Conservation (phyloP, 2,797 vertebrate genomes). For the Zenarchopterus dispar region DNA sequence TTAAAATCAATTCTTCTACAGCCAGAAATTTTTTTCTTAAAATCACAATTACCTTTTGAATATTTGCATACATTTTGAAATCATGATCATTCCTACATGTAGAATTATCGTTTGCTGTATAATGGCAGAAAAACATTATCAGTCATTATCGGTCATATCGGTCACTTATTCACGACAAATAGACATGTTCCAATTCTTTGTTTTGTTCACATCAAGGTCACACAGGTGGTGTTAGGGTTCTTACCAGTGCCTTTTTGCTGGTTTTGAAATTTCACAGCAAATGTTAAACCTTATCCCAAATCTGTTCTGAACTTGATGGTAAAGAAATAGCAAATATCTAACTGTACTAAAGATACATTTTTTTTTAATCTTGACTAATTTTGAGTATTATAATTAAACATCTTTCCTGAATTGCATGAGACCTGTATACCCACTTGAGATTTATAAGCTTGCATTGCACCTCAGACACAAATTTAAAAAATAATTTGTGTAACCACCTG, state of each 20-base stretch:
- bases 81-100: neutral
- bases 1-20: no score
- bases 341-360: slow-evolving; percentile 35
- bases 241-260: slow-evolving; percentile 58
- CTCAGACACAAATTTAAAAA: slow-evolving; percentile 41
- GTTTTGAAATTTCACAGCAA: slow-evolving; percentile 49
- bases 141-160: neutral
- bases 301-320: slow-evolving; percentile 43
- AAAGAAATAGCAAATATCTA: slow-evolving; percentile 59
- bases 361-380: slow-evolving; percentile 51
- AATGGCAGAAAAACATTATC: neutral
- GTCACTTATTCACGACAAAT: neutral
- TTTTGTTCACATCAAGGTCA: slow-evolving; percentile 15
- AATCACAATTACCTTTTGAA: no score
- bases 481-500: slow-evolving; percentile 66
- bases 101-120: no score
- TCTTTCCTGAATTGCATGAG: slow-evolving; percentile 72
- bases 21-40: no score
- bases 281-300: slow-evolving; percentile 58
- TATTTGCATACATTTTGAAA: neutral
- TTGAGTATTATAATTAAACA: slow-evolving; percentile 46
- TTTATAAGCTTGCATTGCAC: slow-evolving; percentile 68
- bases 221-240: neutral
- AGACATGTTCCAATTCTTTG: neutral
- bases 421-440: slow-evolving; percentile 61